Evolutionary conservation across 2,797 vertebrate species (phyloP), one percentile per base, ranked within the genome.

Genomic region (Spheniscus humboldti): DNA sequence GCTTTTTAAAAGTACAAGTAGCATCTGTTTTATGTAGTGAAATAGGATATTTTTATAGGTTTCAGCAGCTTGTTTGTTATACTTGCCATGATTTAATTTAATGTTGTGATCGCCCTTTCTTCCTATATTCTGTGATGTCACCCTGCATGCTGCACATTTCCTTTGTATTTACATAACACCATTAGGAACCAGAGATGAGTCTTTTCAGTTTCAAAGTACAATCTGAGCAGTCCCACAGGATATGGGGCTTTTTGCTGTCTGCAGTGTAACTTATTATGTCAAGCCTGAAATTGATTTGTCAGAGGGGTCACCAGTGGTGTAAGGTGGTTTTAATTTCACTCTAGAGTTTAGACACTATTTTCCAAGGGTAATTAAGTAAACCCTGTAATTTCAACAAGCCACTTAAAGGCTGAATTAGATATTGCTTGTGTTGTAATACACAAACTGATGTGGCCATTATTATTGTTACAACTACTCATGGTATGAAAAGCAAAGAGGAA

Each of bases 11-110:
- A 62, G 13, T 71, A 88, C 33, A 67, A 87, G 77, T 60, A 80
- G 7, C 39, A 86, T 87, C 59, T 89, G 56, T 73, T 96, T 96
- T 77, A 95, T 91, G 57, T 87, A 96, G 57, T 86, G 37, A 9
- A 96, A 43, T 91, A 86, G 9, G 37, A 57, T 88, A 81, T 84
- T 93, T 95, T 95, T 96, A 88, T 94, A 86, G 31, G 63, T 78
- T 93, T 96, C 53, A 88, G 71, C 50, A 83, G 66, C 69, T 96
- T 95, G 64, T 57, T 97, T 91, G 88, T 94, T 92, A 92, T 87
- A 48, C 31, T 87, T 89, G 41, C 48, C 20, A 24, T 75, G 25
- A 64, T 94, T 83, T 94, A 94, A 95, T 95, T 92, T 87, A 91
- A 76, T 87, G 55, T 45, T 93, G 27, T 86, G 80, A 82, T 92